These are phyloP conservation scores for Chymomyza amoena DNA, from an alignment of 2,888 invertebrate genomes.

Conservation along the genomic window DNA sequence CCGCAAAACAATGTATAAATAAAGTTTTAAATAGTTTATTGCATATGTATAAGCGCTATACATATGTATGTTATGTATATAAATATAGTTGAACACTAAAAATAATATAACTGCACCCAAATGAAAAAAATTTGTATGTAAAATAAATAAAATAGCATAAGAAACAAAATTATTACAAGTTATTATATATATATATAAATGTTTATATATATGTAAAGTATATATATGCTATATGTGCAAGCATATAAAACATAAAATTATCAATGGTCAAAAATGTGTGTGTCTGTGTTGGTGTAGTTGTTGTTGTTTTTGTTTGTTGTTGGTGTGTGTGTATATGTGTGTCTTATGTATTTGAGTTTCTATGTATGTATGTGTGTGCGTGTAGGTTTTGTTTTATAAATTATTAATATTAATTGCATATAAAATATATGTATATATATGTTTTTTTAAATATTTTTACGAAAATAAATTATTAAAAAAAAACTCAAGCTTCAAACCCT, in stretches of 20 bases:
- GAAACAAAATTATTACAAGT: constrained; percentile 43
- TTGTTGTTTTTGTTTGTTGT: too few relatives aligned
- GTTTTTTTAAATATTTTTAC: constrained; percentile 21
- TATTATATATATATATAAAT: constrained; percentile 33
- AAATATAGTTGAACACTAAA: constrained; percentile 24
- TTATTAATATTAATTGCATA: constrained; percentile 62
- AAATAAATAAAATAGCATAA: constrained; percentile 48
- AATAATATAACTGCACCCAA: constrained; percentile 62
- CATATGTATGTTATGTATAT: constrained; percentile 14
- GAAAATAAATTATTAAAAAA: constrained; percentile 59
- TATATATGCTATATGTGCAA: constrained; percentile 10
- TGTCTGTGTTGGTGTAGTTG: constrained; percentile 21
- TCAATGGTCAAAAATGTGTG: constrained; percentile 55
- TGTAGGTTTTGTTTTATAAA: constrained; percentile 51
- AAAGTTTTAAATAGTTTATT: background rate
- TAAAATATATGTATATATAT: constrained; percentile 18
- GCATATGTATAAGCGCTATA: constrained; percentile 1
- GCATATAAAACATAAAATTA: constrained; percentile 47
- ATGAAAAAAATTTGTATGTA: constrained; percentile 40
- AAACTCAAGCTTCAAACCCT: background rate
- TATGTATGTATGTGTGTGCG: constrained; percentile 11
- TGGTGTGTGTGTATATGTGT: constrained; percentile 16
- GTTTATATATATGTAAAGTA: constrained; percentile 14
- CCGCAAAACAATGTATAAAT: background rate
- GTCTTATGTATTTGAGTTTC: background rate